Evolutionary conservation across 2,113 vertebrate species (phyloP), one percentile per base, ranked within the genome.

Genomic region (Coregonus clupeaformis): DNA sequence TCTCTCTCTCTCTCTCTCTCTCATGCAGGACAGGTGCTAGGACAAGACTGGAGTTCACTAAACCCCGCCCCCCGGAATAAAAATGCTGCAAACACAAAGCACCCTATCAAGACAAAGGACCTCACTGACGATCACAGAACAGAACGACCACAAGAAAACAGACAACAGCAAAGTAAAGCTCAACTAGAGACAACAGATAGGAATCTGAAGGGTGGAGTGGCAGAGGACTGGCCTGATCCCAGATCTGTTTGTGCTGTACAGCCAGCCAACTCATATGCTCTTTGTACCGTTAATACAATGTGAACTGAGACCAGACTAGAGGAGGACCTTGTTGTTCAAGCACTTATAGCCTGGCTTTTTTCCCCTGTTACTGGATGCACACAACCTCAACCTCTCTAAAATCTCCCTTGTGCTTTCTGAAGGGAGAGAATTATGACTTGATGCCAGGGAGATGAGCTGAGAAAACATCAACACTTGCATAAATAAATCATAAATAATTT

Each of bases 401-500:
- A 9, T 79, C 85, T 75, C 82, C 76, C 81, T 85, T 68, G 82
- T 77, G 79, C 81, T 82, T 81, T 74, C 80, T 65, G 72, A 69
- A 77, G 76, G 3, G 69, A 83, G 24, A 84, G 86, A 88, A 86
- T 88, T 90, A 91, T 89, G 87, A 91, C 88, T 91, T 86, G 83
- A 86, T 74, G 81, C 84, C 81, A 82, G 82, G 87, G 88, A 90
- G 82, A 63, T 27, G 25, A 27, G 27, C 36, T 36, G 64, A 32
- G 60, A 24, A 16, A 30, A 72, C 20, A 63, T 32, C 11, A 32
- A 62, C 49, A 86, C 89, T 89, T 87, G 86, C 90, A 89, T 90
- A 90, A 89, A 91, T 92, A 89, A 89, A 91, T 86, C 90, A 89
- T 90, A 90, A 89, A 91, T 92, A 89, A 89, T 92, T n/a, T n/a